Base-by-base conservation (phyloP, 2,113 vertebrate species). In the Leucosticte australis region DNA sequence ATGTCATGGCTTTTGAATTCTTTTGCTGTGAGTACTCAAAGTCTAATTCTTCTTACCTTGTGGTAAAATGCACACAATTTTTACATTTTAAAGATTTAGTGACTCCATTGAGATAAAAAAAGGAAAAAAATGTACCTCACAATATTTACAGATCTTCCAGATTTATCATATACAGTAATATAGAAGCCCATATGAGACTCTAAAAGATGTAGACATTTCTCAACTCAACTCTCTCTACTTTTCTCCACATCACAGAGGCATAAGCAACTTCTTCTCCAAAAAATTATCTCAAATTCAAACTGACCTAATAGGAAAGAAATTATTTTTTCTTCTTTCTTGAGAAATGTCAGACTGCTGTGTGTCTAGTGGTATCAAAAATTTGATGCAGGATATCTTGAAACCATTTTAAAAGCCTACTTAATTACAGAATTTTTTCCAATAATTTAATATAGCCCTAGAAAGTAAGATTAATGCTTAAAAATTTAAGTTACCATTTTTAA, bases 1-100 rank as follows among this genome's bases (percentile, higher is more conserved):
- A 13, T 35, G 23, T 81, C n/a, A 59, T 17, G 17, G 26, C 15
- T 94, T 89, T 92, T 69, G 57, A 62, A 88, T 78, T 83, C 24
- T 91, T 94, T 91, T 53, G n/a, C 50, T 85, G 13, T 75, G 49
- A 86, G 26, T 69, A 76, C 23, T 74, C 21, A 69, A 35, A 78
- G 19, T 10, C 24, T 82, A 81, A 73, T 75, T 18, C 4, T 83
- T 84, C 33, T 74, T 67, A 60, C 14, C 12, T 75, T 93, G 41
- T 83, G 76, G 56, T 70, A 91, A 93, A 96, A 20, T 39, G 21
- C 3, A 52, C 6, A 41, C 27, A 46, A 5, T 92, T 79, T 87
- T 5, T 3, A 28, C 27, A 57, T 47, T 21, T 28, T 65, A 47
- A 77, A 85, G 22, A 50, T 35, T 77, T 44, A 52, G 3, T 15